phyloP scores from a whole-genome alignment of 30 jellyfish, hydroid and myxozoan genomes.

The Cassiopea xamachana region DNA sequence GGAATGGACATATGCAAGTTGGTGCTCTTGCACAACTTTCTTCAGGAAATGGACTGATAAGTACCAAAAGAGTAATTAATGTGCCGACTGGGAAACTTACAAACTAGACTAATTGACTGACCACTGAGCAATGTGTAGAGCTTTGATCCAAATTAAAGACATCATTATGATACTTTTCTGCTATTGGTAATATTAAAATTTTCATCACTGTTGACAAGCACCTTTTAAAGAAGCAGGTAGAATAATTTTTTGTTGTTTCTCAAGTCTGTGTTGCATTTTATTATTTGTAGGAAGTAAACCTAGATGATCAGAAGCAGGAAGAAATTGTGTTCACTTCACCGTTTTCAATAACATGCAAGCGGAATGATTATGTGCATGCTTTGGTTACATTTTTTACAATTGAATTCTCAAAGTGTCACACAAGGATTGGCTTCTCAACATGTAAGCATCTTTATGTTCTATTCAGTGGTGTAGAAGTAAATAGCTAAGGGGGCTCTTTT shows the following conservation, averaged over 20 bases:
- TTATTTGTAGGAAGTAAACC: slow-evolving; percentile 82
- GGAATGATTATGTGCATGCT: slow-evolving; percentile 98
- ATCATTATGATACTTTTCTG: no score
- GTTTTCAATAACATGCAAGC: slow-evolving; percentile 77
- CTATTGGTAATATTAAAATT: no score
- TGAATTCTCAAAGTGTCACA: slow-evolving; percentile 96
- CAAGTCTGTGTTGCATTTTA: background rate
- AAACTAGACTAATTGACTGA: no score
- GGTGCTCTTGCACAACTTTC: no score
- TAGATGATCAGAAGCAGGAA: slow-evolving; percentile 80
- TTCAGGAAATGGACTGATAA: no score
- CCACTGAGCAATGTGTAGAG: no score
- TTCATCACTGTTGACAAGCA: background rate
- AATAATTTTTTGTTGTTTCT: background rate
- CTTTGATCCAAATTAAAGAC: no score
- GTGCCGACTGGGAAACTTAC: no score
- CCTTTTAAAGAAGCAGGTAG: background rate
- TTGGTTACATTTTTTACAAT: slow-evolving; percentile 91
- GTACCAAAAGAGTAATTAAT: no score
- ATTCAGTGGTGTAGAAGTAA: no score
- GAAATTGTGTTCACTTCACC: slow-evolving; percentile 88
- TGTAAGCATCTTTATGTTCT: slow-evolving; percentile 35
- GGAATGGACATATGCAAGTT: no score
- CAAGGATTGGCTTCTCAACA: slow-evolving; percentile 93
- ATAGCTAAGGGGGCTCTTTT: no score